Evolutionary conservation across 2,113 vertebrate species (phyloP).

Genomic region (Trogon surrucura): DNA sequence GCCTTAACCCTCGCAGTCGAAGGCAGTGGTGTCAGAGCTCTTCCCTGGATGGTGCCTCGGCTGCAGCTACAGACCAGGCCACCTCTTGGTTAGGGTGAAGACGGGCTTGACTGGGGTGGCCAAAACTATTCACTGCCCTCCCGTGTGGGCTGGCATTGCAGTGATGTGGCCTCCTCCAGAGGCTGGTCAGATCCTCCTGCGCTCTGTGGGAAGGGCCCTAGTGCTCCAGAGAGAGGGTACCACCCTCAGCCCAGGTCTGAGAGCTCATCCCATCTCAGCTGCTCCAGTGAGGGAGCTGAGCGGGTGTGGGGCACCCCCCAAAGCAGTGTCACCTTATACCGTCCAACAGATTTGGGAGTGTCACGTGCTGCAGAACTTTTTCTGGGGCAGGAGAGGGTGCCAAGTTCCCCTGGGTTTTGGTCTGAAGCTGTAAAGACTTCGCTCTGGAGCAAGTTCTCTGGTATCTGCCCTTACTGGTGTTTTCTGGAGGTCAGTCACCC

Average conservation of each 20-base stretch:
- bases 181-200: neutral
- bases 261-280: neutral
- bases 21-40: neutral
- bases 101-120: neutral
- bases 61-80: accelerated
- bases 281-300: neutral
- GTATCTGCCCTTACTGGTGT: neutral
- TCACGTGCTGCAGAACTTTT: neutral
- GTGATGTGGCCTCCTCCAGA: neutral
- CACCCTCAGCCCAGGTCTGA: no score
- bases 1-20: neutral
- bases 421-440: neutral
- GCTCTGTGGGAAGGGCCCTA: accelerated
- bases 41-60: neutral
- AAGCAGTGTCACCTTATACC: neutral
- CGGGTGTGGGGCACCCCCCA: neutral
- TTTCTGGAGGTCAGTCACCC: neutral
- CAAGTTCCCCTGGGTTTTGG: neutral
- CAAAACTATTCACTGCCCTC: neutral
- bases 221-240: neutral
- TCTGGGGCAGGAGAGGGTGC: neutral
- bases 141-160: accelerated
- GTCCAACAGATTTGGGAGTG: neutral
- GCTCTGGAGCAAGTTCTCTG: neutral
- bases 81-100: neutral